A percentile compares a stretch with the other conserved stretches of the same genome.
Conservation (phyloP, 2,113 vertebrate genomes). For the Perca flavescens region DNA sequence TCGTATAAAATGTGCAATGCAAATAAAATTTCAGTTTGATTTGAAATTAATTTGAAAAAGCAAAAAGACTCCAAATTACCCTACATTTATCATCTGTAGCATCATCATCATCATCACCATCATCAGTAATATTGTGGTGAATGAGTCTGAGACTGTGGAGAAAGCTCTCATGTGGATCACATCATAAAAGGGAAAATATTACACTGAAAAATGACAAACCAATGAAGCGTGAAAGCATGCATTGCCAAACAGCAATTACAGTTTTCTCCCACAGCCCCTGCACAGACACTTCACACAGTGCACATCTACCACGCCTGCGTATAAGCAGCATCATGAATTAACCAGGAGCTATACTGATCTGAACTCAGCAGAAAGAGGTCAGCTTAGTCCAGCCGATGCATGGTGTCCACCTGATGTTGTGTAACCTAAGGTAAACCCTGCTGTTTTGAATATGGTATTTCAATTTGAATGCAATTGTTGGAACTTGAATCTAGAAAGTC, state of each 20-base stretch:
- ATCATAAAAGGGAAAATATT: constrained; percentile 70
- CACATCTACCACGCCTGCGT: constrained; percentile 27
- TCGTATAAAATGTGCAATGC: neutral
- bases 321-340: constrained; percentile 49
- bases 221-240: constrained; percentile 75
- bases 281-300: constrained; percentile 64
- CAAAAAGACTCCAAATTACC: neutral
- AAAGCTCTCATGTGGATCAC: constrained; percentile 69
- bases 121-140: constrained; percentile 48
- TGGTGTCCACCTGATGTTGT: constrained; percentile 15
- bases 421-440: constrained; percentile 27
- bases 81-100: constrained; percentile 12
- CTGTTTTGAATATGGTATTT: constrained; percentile 53
- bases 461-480: constrained; percentile 61
- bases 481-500: constrained; percentile 54
- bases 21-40: neutral
- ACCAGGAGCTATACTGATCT: constrained; percentile 38
- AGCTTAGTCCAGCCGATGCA: neutral
- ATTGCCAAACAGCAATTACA: constrained; percentile 76
- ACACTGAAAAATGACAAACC: constrained; percentile 77
- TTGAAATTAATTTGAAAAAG: neutral
- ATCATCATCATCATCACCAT: constrained; percentile 12
- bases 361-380: constrained; percentile 13
- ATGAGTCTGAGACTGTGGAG: constrained; percentile 58
- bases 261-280: constrained; percentile 60